Evolutionary conservation across 2,797 vertebrate species (phyloP).

Genomic region (Typhlichthys eigenmanni): DNA sequence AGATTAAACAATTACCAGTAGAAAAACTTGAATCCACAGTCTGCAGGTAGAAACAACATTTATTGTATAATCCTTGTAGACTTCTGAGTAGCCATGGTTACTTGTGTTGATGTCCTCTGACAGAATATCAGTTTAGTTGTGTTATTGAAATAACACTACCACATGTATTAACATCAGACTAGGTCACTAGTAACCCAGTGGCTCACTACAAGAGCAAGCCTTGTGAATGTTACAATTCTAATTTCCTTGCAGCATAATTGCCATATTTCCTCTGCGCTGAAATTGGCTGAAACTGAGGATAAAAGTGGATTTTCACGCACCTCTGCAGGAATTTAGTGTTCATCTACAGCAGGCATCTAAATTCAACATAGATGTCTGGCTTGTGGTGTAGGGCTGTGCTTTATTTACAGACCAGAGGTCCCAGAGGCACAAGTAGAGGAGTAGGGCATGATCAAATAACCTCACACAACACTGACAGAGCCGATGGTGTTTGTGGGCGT

Average conservation of each 20-base stretch:
- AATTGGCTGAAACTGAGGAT: conserved; percentile 43
- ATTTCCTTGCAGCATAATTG: conserved; percentile 39
- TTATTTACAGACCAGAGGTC: conserved; percentile 61
- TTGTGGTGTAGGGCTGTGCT: conserved; percentile 33
- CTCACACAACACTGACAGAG: conserved; percentile 53
- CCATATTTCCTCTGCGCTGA: conserved; percentile 37
- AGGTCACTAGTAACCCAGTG: neutral
- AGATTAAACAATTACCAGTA: too few species aligned
- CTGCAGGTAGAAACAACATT: too few species aligned
- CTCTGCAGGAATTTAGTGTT: conserved; percentile 59
- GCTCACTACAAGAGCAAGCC: conserved; percentile 1
- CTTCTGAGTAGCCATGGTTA: conserved; percentile 1
- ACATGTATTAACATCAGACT: conserved; percentile 8
- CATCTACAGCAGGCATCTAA: conserved; percentile 59
- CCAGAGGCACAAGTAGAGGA: conserved; percentile 46
- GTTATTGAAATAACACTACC: neutral
- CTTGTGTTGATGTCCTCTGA: conserved; percentile 13
- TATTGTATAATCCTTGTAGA: neutral
- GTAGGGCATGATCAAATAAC: conserved; percentile 29
- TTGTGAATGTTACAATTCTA: conserved; percentile 12
- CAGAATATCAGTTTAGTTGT: neutral
- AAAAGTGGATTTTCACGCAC: conserved; percentile 51
- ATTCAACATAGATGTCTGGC: conserved; percentile 51
- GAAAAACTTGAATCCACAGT: too few species aligned
- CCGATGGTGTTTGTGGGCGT: conserved; percentile 29